Evolutionary conservation across 2,113 vertebrate genomes (phyloP).

Genomic region (Paracanthobrama guichenoti): DNA sequence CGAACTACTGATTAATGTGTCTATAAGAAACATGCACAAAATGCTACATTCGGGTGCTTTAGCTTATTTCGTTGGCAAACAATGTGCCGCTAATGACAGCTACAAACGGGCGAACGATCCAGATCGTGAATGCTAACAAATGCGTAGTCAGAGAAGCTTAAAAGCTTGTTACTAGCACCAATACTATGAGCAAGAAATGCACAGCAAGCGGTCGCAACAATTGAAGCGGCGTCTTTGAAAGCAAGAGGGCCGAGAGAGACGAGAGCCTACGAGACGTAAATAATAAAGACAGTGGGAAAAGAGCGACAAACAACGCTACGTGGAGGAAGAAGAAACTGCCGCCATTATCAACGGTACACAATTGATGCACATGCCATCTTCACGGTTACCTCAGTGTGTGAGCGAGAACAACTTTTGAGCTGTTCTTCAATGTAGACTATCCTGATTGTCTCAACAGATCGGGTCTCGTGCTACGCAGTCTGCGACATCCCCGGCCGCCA

Average conservation of each 20-base stretch:
- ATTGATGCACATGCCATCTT: slow-evolving; percentile 65
- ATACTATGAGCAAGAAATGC: slow-evolving; percentile 59
- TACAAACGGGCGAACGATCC: slow-evolving; percentile 55
- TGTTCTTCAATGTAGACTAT: slow-evolving; percentile 65
- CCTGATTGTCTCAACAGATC: slow-evolving; percentile 68
- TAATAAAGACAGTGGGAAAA: slow-evolving; percentile 44
- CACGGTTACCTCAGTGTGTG: slow-evolving; percentile 65
- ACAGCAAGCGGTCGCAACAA: slow-evolving; percentile 68
- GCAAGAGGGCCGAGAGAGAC: slow-evolving; percentile 61
- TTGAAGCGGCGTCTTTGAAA: slow-evolving; percentile 67
- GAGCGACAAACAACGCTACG: slow-evolving; percentile 61
- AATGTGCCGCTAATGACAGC: slow-evolving; percentile 27
- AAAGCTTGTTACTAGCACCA: slow-evolving; percentile 56
- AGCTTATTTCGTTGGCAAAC: slow-evolving; percentile 41
- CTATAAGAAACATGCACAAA: slow-evolving; percentile 52
- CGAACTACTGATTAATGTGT: slow-evolving; percentile 68
- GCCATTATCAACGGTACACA: slow-evolving; percentile 59
- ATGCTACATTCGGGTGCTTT: slow-evolving; percentile 54
- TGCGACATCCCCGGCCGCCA: slow-evolving; percentile 77
- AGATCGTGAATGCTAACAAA: slow-evolving; percentile 51
- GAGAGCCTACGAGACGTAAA: slow-evolving; percentile 44
- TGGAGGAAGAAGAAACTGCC: slow-evolving; percentile 53
- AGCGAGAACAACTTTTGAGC: slow-evolving; percentile 59
- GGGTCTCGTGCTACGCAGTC: slow-evolving; percentile 72
- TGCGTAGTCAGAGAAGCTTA: slow-evolving; percentile 58